Evolutionary conservation across 2,113 vertebrate species (phyloP).

Genomic region (Pipra filicauda): DNA sequence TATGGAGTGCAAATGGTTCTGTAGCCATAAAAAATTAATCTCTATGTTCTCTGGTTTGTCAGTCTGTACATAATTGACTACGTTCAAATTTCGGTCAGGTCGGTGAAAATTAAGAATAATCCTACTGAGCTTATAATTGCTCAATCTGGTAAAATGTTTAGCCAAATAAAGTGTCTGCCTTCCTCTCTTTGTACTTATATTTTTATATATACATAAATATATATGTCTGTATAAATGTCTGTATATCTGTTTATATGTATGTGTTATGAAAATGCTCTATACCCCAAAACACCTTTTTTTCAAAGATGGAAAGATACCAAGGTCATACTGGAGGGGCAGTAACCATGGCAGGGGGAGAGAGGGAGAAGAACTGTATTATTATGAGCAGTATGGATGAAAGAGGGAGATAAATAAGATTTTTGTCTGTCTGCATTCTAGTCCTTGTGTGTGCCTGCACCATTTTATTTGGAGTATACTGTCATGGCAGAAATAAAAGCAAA

Average conservation of each 20-base stretch:
- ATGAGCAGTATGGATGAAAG: background rate
- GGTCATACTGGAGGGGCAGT: background rate
- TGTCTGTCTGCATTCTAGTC: background rate
- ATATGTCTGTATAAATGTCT: background rate
- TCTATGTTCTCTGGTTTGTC: slow-evolving; percentile 46
- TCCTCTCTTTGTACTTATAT: background rate
- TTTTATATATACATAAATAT: background rate
- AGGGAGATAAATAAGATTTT: background rate
- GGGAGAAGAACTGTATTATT: background rate
- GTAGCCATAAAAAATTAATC: slow-evolving; percentile 50
- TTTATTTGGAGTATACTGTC: background rate
- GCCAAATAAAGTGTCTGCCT: background rate
- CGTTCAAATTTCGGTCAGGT: background rate
- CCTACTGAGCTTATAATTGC: slow-evolving; percentile 3
- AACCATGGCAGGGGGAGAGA: background rate
- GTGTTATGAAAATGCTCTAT: background rate
- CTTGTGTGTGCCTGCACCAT: background rate
- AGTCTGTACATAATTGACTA: background rate
- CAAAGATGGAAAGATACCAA: background rate
- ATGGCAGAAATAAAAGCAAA: background rate
- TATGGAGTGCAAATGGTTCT: slow-evolving; percentile 16
- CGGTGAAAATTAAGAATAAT: slow-evolving; percentile 34
- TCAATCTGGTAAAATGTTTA: background rate
- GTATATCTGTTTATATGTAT: fast-evolving
- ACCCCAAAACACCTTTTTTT: background rate